These are phyloP conservation scores for Reinhardtius hippoglossoides DNA, from an alignment of 2,113 vertebrate genomes.

Conservation along the genomic window DNA sequence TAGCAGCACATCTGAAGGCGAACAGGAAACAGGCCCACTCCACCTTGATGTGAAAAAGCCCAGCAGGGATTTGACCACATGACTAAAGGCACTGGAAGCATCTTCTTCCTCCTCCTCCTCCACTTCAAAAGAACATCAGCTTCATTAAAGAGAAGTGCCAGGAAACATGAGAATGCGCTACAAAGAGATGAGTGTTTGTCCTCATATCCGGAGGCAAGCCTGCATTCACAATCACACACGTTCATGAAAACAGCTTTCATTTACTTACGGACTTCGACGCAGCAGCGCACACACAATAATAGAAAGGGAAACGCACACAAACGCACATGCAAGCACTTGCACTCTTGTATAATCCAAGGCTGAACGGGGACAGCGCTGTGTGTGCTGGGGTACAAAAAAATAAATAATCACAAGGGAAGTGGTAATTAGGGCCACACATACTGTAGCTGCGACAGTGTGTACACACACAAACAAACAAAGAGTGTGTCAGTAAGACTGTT, in stretches of 20 bases:
- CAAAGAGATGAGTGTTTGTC: conserved; percentile 59
- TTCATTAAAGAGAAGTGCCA: conserved; percentile 43
- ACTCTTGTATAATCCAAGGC: neutral
- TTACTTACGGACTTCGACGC: neutral
- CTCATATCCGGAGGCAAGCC: conserved; percentile 24
- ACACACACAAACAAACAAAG: conserved; percentile 34
- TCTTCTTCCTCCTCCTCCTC: conserved; percentile 14
- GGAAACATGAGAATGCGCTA: conserved; percentile 40
- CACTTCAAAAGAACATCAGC: conserved; percentile 53
- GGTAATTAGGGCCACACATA: conserved; percentile 25
- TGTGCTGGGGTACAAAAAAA: neutral
- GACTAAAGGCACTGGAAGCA: conserved; percentile 39
- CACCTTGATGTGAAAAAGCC: conserved; percentile 62
- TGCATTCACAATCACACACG: conserved; percentile 12
- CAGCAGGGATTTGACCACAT: conserved; percentile 58
- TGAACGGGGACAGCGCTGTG: conserved; percentile 1
- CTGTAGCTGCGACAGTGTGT: conserved; percentile 6
- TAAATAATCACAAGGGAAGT: conserved; percentile 7
- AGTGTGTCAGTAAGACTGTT: conserved; percentile 13
- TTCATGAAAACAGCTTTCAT: neutral
- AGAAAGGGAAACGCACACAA: neutral
- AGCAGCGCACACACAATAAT: neutral
- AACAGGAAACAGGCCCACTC: conserved; percentile 39
- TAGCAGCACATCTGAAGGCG: conserved; percentile 33
- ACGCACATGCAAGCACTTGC: neutral